A percentile compares a stretch with the other conserved stretches of the same genome.
These are phyloP conservation scores for Corydoras sp. DNA, from an alignment of 2,113 vertebrate genomes.

Conservation along the genomic window DNA sequence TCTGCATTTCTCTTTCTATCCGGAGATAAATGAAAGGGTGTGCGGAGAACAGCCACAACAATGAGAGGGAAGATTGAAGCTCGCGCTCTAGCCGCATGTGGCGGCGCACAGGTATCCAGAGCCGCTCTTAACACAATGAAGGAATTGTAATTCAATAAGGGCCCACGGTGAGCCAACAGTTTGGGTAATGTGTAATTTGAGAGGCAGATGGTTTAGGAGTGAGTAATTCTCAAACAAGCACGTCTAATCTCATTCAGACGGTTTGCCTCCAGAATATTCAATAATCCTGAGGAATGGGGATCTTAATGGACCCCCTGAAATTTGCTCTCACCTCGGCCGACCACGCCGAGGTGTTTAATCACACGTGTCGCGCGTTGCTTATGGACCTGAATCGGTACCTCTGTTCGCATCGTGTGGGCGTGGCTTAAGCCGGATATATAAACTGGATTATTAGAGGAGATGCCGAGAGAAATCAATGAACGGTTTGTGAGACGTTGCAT, in stretches of 20 bases:
- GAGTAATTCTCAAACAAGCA: conserved; percentile 42
- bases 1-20: background rate
- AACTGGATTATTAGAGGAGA: background rate
- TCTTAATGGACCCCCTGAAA: conserved; percentile 51
- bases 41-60: conserved; percentile 13
- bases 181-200: conserved; percentile 43
- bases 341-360: conserved; percentile 43
- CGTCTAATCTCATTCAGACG: conserved; percentile 43
- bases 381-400: conserved; percentile 38
- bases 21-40: conserved; percentile 36
- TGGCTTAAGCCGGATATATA: background rate
- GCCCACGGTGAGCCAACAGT: conserved; percentile 43
- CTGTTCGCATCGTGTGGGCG: conserved; percentile 34
- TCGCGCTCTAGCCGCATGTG: conserved; percentile 1
- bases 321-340: conserved; percentile 45
- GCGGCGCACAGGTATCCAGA: conserved; percentile 27
- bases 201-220: conserved; percentile 48
- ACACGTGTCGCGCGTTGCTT: conserved; percentile 37
- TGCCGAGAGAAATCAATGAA: no score
- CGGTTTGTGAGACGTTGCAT: no score
- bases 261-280: conserved; percentile 45
- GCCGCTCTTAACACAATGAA: conserved; percentile 38
- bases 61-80: conserved; percentile 31
- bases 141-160: conserved; percentile 39
- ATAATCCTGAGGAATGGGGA: conserved; percentile 46